These are phyloP conservation scores for Melieria omissa DNA, from an alignment of 2,888 invertebrate species.

Conservation along the genomic window DNA sequence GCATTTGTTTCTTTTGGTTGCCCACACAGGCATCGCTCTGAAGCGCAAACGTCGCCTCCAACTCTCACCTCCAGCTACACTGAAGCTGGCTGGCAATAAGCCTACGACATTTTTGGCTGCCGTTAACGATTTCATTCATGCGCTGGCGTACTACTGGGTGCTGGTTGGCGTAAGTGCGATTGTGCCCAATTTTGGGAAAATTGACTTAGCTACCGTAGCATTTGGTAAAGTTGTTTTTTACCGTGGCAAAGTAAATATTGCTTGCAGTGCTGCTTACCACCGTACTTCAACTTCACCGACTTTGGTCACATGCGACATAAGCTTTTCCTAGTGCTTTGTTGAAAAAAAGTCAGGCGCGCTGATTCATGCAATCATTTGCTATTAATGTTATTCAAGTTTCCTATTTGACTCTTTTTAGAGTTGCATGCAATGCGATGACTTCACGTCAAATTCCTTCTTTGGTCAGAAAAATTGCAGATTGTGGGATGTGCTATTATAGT, in stretches of 20 bases:
- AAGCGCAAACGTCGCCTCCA: too few species aligned
- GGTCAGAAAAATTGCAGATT: not conserved
- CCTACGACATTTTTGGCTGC: slow-evolving; percentile 9
- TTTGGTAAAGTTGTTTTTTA: not conserved
- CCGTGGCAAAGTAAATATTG: not conserved
- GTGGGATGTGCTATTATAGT: not conserved
- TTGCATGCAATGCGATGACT: slow-evolving; percentile 1
- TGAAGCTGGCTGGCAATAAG: too few species aligned
- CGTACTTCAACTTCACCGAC: too few species aligned
- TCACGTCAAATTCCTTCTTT: not conserved
- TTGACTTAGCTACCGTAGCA: slow-evolving; percentile 17
- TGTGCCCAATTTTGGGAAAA: slow-evolving; percentile 25
- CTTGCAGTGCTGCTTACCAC: not conserved
- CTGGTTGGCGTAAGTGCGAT: slow-evolving; percentile 25
- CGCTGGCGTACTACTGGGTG: slow-evolving; percentile 27
- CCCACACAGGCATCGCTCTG: too few species aligned
- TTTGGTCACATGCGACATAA: too few species aligned
- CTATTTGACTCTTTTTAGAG: slow-evolving; percentile 4
- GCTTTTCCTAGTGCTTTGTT: too few species aligned
- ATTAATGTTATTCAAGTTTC: too few species aligned
- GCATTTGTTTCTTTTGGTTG: too few species aligned
- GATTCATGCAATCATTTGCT: too few species aligned
- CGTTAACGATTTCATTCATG: slow-evolving; percentile 45
- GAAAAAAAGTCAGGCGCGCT: too few species aligned
- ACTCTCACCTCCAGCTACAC: too few species aligned